Evolutionary conservation across 2,888 invertebrate genomes (phyloP).

Genomic region (Cantharis flavilabris): DNA sequence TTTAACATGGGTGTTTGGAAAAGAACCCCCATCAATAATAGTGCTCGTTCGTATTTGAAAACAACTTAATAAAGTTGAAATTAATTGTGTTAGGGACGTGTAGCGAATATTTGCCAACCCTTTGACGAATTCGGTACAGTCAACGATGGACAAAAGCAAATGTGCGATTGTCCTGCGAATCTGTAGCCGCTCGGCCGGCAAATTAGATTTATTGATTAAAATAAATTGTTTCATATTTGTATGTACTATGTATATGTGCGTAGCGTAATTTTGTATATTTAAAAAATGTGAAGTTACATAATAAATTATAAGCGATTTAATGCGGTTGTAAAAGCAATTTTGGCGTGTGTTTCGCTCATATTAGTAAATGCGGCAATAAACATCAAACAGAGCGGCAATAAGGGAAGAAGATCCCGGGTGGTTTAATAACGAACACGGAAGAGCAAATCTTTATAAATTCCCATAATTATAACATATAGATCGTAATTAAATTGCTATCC

Average conservation of each 20-base stretch:
- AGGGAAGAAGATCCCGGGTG: conserved; percentile 41
- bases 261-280: not conserved
- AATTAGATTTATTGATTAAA: conserved; percentile 54
- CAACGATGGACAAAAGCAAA: conserved; percentile 44
- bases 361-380: conserved; percentile 33
- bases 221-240: conserved; percentile 15
- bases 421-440: conserved; percentile 49
- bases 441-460: conserved; percentile 55
- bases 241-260: not conserved
- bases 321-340: conserved; percentile 21
- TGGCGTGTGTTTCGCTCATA: conserved; percentile 21
- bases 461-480: conserved; percentile 55
- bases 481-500: conserved; percentile 55
- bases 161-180: conserved; percentile 54
- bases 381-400: conserved; percentile 35
- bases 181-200: conserved; percentile 50
- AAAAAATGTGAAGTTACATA: not conserved
- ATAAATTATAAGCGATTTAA: conserved; percentile 24
- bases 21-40: conserved; percentile 28
- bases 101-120: conserved; percentile 51
- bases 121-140: conserved; percentile 45
- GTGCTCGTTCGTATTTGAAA: conserved; percentile 28
- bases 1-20: not conserved
- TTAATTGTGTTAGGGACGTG: conserved; percentile 44
- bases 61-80: conserved; percentile 37